Base-by-base conservation (phyloP, 2,888 invertebrate species). In the Lordiphosa fenestrarum region DNA sequence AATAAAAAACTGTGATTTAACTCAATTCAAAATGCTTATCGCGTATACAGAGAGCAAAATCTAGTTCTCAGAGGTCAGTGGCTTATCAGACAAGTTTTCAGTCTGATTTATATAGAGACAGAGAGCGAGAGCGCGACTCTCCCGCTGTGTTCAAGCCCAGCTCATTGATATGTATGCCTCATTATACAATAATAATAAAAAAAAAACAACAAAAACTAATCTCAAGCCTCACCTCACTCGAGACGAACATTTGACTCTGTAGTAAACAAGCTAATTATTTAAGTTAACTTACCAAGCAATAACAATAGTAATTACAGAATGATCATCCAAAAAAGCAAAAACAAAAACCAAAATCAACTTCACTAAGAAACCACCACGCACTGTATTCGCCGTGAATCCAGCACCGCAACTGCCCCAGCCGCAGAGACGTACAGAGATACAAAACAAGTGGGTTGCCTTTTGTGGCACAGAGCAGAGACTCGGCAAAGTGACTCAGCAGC, bases 321-420 rank as follows among this genome's bases (percentile, higher is more conserved):
- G 63, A 56, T 52, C 9, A n/a, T 9, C 19, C 41, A 33, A 23
- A 49, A 52, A n/a, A 6, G 13, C 41, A 33, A 23, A 49, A 52
- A 37, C 21, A 21, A 50, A 33, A 41, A 46, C 44, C 44, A 41
- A 49, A 67, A 63, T 48, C 40, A 60, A 65, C 58, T 70, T 54
- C 21, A 60, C 57, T 63, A 51, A 55, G 49, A 74, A 78, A 65
- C 19, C 56, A 68, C 61, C 56, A 68, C 61, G 66, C 57, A 77
- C 71, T 62, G 78, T 72, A 77, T 78, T 69, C 82, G 47, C 64
- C 44, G 71, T 68, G 77, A 77, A 78, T 74, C 61, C 82, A 78
- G 50, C 58, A 68, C 78, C 73, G 73, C 78, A 77, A 77, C 77
- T 77, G 75, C 60, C 72, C 66, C 50, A 64, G 61, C 74, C 53